Conservation (phyloP, 2,113 vertebrate genomes). For the Mus musculus region DNA sequence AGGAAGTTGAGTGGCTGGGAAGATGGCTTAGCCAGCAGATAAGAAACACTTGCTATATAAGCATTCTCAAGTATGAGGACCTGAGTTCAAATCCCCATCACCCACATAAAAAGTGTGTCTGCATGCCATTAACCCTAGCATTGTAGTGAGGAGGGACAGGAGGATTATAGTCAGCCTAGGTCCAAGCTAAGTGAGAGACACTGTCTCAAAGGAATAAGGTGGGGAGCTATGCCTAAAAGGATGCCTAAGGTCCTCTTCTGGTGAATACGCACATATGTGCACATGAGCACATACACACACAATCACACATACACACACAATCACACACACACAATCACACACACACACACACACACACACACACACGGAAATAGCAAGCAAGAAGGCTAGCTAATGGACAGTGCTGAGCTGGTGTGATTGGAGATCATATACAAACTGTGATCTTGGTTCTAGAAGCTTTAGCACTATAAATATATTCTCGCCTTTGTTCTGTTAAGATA, state of each 20-base stretch:
- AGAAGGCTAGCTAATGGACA: not conserved
- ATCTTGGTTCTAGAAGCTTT: not conserved
- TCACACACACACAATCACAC: not conserved
- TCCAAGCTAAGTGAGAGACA: not conserved
- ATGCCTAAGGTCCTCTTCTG: not conserved
- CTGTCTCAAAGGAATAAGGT: not conserved
- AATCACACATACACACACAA: not conserved
- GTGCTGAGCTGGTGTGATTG: not conserved
- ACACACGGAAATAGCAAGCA: not conserved
- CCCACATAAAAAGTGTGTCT: not conserved
- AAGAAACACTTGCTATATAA: not conserved
- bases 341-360: not conserved
- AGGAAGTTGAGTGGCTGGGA: not conserved
- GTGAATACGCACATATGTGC: not conserved
- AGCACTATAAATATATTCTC: not conserved
- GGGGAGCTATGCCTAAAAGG: not conserved
- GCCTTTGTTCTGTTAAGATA: not conserved
- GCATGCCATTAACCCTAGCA: not conserved
- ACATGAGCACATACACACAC: not conserved
- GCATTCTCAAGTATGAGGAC: not conserved
- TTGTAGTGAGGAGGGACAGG: not conserved
- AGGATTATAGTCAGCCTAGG: not conserved
- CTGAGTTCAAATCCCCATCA: not conserved
- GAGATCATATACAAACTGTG: not conserved
- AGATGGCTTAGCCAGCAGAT: not conserved